Conservation (phyloP, 2,113 vertebrate genomes). For the Amphilophus citrinellus region DNA sequence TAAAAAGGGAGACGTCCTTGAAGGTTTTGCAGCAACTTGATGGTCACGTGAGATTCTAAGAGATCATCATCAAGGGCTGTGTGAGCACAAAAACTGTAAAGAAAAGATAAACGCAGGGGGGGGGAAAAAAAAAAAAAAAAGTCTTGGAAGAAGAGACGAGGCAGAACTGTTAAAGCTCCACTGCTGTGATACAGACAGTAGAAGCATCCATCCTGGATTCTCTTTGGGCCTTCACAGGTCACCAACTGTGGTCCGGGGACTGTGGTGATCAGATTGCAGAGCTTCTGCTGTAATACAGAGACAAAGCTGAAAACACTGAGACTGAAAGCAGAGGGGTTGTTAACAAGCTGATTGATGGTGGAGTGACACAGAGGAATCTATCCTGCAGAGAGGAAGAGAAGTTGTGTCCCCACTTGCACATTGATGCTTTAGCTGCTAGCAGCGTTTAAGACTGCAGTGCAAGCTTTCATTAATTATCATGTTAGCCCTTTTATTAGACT, state of each 20-base stretch:
- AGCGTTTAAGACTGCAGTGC: neutral
- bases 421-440: neutral
- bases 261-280: neutral
- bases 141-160: neutral
- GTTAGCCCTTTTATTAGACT: conserved; percentile 9
- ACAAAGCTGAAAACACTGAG: neutral
- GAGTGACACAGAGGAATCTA: neutral
- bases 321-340: neutral
- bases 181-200: neutral
- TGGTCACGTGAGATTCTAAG: neutral
- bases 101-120: no score
- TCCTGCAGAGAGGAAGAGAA: neutral
- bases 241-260: neutral
- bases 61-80: neutral
- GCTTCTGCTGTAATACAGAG: neutral
- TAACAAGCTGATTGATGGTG: neutral
- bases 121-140: no score
- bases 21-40: neutral
- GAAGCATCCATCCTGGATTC: neutral
- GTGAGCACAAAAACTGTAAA: neutral
- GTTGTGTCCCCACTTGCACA: neutral
- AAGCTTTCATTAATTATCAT: conserved; percentile 25
- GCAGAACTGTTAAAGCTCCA: neutral
- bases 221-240: conserved; percentile 14
- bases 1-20: neutral